These are phyloP conservation scores for Myotis pilosus DNA, from an alignment of 2,797 vertebrate genomes.

Conservation along the genomic window DNA sequence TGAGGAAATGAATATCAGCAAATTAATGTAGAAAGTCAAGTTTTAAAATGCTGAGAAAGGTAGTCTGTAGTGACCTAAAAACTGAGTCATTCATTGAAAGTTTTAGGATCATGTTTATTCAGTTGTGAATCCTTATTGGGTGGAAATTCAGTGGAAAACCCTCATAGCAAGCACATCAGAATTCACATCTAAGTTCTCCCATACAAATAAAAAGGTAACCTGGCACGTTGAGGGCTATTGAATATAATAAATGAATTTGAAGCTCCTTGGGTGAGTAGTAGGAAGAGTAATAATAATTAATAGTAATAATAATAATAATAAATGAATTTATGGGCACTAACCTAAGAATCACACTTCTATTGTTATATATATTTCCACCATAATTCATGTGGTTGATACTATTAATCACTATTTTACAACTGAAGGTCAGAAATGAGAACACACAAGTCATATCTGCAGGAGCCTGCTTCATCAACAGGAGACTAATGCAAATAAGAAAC, in stretches of 20 bases:
- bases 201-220: neutral
- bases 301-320: neutral
- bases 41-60: neutral
- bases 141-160: neutral
- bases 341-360: neutral
- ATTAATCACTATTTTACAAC: neutral
- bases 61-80: neutral
- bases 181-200: neutral
- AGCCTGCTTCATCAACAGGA: rapidly evolving
- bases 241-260: neutral
- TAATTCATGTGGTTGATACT: neutral
- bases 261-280: neutral
- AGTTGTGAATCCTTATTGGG: neutral
- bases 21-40: neutral
- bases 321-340: neutral
- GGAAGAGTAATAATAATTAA: neutral
- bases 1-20: neutral
- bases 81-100: neutral
- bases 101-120: neutral
- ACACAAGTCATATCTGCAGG: neutral
- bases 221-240: neutral
- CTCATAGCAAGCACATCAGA: neutral
- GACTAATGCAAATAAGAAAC: neutral
- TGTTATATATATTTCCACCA: neutral
- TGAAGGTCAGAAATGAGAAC: neutral